phyloP scores from a whole-genome alignment of 2,797 vertebrate genomes.

The Myotis daubentonii region DNA sequence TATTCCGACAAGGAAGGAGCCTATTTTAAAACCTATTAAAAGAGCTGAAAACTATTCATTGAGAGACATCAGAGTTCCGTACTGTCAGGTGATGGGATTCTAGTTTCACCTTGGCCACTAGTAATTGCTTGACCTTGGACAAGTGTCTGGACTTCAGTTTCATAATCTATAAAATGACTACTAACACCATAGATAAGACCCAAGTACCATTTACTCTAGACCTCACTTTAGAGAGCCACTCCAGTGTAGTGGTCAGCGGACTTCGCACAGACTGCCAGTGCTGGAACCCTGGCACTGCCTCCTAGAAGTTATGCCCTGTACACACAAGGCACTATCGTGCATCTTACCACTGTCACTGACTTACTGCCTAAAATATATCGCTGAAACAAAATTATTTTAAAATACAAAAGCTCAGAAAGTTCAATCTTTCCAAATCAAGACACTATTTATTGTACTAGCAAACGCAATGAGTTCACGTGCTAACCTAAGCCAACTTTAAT shows the following conservation, averaged over 20 bases:
- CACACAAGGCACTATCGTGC: not conserved
- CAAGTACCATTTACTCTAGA: not conserved
- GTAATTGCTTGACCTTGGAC: constrained; percentile 49
- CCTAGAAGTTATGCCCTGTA: not conserved
- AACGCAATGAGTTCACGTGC: not conserved
- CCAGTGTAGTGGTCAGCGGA: not conserved
- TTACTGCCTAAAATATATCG: constrained; percentile 1
- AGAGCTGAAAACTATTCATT: constrained; percentile 18
- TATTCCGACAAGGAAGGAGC: not conserved
- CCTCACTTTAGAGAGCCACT: not conserved
- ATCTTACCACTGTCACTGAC: not conserved
- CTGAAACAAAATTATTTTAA: not conserved
- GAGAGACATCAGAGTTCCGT: not conserved
- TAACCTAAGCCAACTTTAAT: constrained; percentile 11
- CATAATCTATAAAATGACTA: constrained; percentile 31
- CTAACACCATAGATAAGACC: not conserved
- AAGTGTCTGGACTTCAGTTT: constrained; percentile 50
- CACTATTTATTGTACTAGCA: not conserved
- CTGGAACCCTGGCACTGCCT: not conserved
- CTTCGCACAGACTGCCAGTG: not conserved
- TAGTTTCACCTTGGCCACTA: constrained; percentile 39
- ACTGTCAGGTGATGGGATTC: not conserved
- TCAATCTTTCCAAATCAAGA: constrained; percentile 12
- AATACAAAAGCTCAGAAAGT: not conserved
- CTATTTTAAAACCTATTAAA: constrained; percentile 40